Evolutionary conservation across 2,797 vertebrate genomes (phyloP).

Genomic region (Cryptoprocta ferox): DNA sequence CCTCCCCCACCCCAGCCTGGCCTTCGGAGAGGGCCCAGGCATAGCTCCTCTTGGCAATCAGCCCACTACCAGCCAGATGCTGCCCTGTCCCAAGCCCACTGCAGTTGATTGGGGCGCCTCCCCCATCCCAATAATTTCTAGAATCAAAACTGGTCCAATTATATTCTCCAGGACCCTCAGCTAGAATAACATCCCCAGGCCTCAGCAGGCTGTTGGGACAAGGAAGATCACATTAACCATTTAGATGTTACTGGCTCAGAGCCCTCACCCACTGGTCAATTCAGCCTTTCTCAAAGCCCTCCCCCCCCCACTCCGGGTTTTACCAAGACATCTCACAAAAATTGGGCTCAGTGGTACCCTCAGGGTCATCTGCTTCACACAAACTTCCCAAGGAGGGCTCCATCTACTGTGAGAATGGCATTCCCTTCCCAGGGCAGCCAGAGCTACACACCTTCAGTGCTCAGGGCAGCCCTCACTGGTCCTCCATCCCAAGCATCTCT

Average conservation of each 20-base stretch:
- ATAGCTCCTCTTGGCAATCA: background rate
- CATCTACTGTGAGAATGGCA: background rate
- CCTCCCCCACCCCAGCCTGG: background rate
- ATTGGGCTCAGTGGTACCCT: background rate
- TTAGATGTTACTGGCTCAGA: background rate
- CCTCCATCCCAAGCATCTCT: background rate
- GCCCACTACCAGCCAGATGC: background rate
- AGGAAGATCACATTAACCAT: constrained; percentile 6
- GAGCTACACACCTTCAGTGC: background rate
- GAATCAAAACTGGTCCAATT: background rate
- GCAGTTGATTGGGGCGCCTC: background rate
- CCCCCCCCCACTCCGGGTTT: background rate
- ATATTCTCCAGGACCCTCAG: background rate
- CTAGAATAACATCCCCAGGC: too few species aligned
- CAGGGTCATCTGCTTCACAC: background rate
- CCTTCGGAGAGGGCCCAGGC: background rate
- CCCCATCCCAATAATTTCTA: background rate
- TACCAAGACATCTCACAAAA: background rate
- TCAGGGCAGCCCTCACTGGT: too few species aligned
- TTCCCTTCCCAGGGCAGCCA: background rate
- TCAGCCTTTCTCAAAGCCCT: background rate
- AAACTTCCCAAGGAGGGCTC: background rate
- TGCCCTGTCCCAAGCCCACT: background rate
- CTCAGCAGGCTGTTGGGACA: background rate
- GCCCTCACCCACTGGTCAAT: background rate